Evolutionary conservation across 2,113 vertebrate species (phyloP), one percentile per base, ranked within the genome.

Genomic region (Marmota monax): DNA sequence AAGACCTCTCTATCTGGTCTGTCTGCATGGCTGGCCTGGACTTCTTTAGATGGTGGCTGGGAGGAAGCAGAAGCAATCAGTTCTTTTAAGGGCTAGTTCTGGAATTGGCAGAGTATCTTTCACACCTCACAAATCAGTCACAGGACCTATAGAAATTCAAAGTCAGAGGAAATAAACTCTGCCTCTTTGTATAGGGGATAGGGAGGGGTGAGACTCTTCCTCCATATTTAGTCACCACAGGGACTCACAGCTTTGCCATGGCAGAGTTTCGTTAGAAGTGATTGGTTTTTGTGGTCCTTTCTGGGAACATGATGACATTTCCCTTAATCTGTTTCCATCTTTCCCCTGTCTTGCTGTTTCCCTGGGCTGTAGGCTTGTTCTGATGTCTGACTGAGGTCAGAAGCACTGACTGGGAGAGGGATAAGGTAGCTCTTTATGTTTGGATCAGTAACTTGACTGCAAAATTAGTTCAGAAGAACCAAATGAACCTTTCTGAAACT

Each of bases 401-500:
- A 72, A 92, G 76, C 34, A 58, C 69, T 34, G 22, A 45, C 42
- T 16, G 18, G 83, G 72, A 56, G 23, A 89, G 77, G 51, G 61
- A 53, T 56, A 61, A 61, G 67, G 32, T 2, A 56, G 32, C 16
- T 87, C 25, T 74, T 90, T 79, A 48, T 25, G 14, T 93, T 94
- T 97, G 88, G 37, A 12, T 74, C 77, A 61, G 58, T 86, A 17
- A 25, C 92, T 96, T 76, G 63, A 29, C 48, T 96, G 10, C 5
- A 92, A 80, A 94, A 82, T 86, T 77, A 70, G 79, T 70, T 92
- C 9, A 17, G 34, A 65, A 63, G 70, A 93, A 77, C 32, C 34
- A 32, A 58, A 10, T 37, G 56, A 80, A 65, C 77, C 18, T 89
- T 88, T 79, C 92, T 85, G 61, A 65, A 61, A 39, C 32, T 58